A percentile compares a stretch with the other conserved stretches of the same genome.
phyloP scores from a whole-genome alignment of 2,888 invertebrate species.

The Caenorhabditis sp. region DNA sequence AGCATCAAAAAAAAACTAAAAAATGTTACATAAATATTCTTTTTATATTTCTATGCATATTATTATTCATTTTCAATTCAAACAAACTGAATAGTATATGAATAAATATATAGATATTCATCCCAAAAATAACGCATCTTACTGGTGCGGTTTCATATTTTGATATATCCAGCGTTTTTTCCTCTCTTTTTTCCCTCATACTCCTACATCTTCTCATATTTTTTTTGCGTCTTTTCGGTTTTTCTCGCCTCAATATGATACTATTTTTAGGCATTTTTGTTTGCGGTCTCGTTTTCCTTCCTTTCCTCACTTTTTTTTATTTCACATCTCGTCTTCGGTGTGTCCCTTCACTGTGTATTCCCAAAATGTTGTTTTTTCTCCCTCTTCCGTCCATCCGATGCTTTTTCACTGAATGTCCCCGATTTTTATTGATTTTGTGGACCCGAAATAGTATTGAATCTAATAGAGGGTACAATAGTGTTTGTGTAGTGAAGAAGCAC shows the following conservation, averaged over 20 bases:
- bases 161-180: neutral
- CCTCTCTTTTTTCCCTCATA: neutral
- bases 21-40: too few relatives aligned
- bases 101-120: neutral
- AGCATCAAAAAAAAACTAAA: neutral
- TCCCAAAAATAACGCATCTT: neutral
- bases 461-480: neutral
- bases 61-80: neutral
- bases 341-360: neutral
- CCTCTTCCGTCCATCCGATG: neutral
- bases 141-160: neutral
- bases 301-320: neutral
- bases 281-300: slow-evolving; percentile 2
- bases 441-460: neutral
- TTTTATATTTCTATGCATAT: neutral
- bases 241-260: neutral
- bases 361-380: neutral
- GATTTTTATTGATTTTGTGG: neutral
- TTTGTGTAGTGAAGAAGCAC: neutral
- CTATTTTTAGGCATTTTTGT: slow-evolving; percentile 3
- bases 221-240: neutral
- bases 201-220: neutral
- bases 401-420: neutral
- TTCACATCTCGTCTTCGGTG: neutral
- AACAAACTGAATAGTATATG: neutral